These are phyloP conservation scores for Parazoanthus swiftii DNA, from an alignment of 92 coral and sea anemone species.

Conservation along the genomic window DNA sequence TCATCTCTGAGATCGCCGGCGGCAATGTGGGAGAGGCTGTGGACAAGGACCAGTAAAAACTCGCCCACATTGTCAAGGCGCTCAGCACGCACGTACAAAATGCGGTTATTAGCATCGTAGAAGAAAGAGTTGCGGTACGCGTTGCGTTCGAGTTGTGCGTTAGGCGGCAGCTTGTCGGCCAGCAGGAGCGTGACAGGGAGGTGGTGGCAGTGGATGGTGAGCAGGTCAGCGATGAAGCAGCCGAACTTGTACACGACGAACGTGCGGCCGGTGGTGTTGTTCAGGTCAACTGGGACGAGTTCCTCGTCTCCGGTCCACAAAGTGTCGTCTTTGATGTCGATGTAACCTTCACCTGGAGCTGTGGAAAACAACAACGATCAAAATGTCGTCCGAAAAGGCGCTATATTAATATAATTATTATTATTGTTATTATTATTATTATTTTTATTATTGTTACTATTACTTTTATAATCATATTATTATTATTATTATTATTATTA, in stretches of 20 bases:
- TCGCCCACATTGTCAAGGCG: constrained; percentile 98
- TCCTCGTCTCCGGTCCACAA: constrained; percentile 90
- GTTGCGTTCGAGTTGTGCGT: constrained; percentile 83
- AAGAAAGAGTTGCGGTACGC: constrained; percentile 98
- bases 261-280: constrained; percentile 84
- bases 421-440: too few relatives aligned
- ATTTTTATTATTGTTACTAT: too few relatives aligned
- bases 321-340: constrained; percentile 98
- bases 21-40: constrained; percentile 94
- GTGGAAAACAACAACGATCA: neutral
- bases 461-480: too few relatives aligned
- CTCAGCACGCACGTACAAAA: constrained; percentile 87
- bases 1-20: constrained; percentile 96
- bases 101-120: constrained; percentile 94
- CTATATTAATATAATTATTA: too few relatives aligned
- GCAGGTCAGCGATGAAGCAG: constrained; percentile 89
- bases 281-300: constrained; percentile 93
- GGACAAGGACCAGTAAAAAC: constrained; percentile 87
- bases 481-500: too few relatives aligned
- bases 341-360: constrained; percentile 89
- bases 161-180: constrained; percentile 95
- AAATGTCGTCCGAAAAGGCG: too few relatives aligned
- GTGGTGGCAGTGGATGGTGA: constrained; percentile 92
- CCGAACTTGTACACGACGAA: constrained; percentile 98
- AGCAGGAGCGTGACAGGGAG: constrained; percentile 92